These are phyloP conservation scores for Chrysochloris asiatica DNA, from an alignment of 2,113 vertebrate species.

Conservation along the genomic window DNA sequence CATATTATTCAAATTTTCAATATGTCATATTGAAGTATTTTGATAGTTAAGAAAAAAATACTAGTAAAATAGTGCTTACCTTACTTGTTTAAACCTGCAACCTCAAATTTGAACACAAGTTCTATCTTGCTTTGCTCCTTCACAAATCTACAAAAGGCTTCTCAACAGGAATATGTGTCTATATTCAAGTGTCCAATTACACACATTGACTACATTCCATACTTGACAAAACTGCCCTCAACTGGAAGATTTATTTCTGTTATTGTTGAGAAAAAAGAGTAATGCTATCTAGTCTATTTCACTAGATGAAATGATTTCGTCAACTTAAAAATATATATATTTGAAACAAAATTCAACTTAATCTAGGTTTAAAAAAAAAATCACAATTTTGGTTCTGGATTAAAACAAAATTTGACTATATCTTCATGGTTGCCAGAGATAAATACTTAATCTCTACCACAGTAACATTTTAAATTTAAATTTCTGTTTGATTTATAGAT, in stretches of 20 bases:
- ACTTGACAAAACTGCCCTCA: slow-evolving; percentile 53
- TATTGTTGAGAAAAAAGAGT: slow-evolving; percentile 28
- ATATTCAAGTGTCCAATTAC: not conserved
- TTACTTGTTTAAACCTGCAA: slow-evolving; percentile 80
- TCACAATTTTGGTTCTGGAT: not conserved
- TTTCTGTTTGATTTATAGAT: slow-evolving; percentile 14
- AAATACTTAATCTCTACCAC: not conserved
- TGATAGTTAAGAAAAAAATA: slow-evolving; percentile 73
- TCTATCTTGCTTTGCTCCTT: slow-evolving; percentile 77
- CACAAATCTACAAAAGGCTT: slow-evolving; percentile 66
- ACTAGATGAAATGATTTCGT: slow-evolving; percentile 1
- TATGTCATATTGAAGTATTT: slow-evolving; percentile 49
- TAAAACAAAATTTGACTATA: slow-evolving; percentile 47
- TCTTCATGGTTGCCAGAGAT: slow-evolving; percentile 10
- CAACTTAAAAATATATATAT: slow-evolving; percentile 53
- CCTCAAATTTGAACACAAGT: slow-evolving; percentile 79
- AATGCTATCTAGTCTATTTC: slow-evolving; percentile 21
- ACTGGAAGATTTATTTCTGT: slow-evolving; percentile 41
- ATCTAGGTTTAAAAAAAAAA: slow-evolving; percentile 10
- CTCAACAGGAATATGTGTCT: slow-evolving; percentile 38
- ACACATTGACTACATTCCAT: slow-evolving; percentile 62
- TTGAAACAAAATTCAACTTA: slow-evolving; percentile 69
- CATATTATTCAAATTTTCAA: slow-evolving; percentile 57
- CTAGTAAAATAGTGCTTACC: slow-evolving; percentile 55
- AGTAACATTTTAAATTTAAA: not conserved